Base-by-base conservation (phyloP, 2,113 vertebrate genomes). In the Gavialis gangeticus region DNA sequence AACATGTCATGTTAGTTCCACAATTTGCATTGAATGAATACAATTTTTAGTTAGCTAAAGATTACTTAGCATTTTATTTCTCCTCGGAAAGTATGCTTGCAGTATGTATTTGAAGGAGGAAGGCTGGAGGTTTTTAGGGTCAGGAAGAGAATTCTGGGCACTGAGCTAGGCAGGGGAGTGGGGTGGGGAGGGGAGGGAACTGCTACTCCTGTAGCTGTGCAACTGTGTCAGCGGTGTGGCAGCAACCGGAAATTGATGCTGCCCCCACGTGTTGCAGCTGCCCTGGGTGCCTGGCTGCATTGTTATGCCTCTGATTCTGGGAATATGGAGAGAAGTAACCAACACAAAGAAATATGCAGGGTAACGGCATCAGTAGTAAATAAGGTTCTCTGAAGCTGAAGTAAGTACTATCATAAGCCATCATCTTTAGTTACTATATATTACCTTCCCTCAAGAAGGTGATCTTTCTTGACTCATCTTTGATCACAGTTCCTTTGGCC, bases 311-410 rank as follows among this genome's bases (percentile, higher is more conserved):
- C 46, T 46, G 46, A 46, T 46, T 46, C 46, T 46, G 46, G 46
- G 46, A 46, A 46, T 46, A 46, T 46, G 46, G n/a, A 82, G 83
- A 95, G 76, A 91, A 85, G 67, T 81, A 67, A 59, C 63, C 54
- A 22, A 27, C 4, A 8, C 56, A 57, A 75, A 37, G 86, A 81
- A 34, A 73, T 77, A 79, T 60, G 22, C 46, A 71, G 34, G 12
- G 67, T n/a, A 12, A 12, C 22, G n/a, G 66, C 3, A 17, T 67
- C 15, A 69, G 66, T 21, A 69, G 18, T 34, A 30, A 69, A 69
- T 69, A 66, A 88, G 10, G 79, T 6, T 1, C 1, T 86, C 87
- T 79, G 46, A 58, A 92, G 91, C 82, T 75, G 2, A 79, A 95
- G 27, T 69, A 79, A 58, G 55, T 75, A 91, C 25, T 1, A 25